A percentile compares a stretch with the other conserved stretches of the same genome.
phyloP scores from a whole-genome alignment of 92 coral and sea anemone species.

The Siderastrea siderea region DNA sequence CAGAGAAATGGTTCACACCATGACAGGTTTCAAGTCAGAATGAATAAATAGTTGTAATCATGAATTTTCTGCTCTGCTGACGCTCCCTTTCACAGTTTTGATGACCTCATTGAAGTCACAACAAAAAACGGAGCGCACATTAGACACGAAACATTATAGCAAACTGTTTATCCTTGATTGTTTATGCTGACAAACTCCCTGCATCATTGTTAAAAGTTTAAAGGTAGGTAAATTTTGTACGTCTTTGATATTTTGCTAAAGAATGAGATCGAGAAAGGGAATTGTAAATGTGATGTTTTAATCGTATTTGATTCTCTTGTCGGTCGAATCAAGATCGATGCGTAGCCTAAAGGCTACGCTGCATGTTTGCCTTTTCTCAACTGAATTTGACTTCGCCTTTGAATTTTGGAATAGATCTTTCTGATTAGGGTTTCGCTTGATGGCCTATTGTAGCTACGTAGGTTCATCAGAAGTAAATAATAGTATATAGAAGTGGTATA shows the following conservation, averaged over 20 bases:
- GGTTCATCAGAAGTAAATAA: too few relatives aligned
- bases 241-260: not conserved
- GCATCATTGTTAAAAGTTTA: not conserved
- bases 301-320: too few relatives aligned
- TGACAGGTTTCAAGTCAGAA: not conserved
- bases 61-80: slow-evolving; percentile 29
- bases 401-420: too few relatives aligned
- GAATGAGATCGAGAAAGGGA: not conserved
- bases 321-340: too few relatives aligned
- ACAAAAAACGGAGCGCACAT: not conserved
- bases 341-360: too few relatives aligned
- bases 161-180: not conserved
- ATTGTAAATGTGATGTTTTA: not conserved
- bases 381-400: too few relatives aligned
- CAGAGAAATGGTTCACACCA: slow-evolving; percentile 6
- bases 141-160: not conserved
- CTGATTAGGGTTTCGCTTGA: too few relatives aligned
- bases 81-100: not conserved
- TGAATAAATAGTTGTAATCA: not conserved
- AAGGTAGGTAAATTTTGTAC: not conserved
- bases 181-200: not conserved
- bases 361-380: too few relatives aligned
- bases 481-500: too few relatives aligned
- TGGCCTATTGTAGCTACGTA: too few relatives aligned
- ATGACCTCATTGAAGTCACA: not conserved